Evolutionary conservation across 2,797 vertebrate genomes (phyloP).

Genomic region (Ceyx erithaca): DNA sequence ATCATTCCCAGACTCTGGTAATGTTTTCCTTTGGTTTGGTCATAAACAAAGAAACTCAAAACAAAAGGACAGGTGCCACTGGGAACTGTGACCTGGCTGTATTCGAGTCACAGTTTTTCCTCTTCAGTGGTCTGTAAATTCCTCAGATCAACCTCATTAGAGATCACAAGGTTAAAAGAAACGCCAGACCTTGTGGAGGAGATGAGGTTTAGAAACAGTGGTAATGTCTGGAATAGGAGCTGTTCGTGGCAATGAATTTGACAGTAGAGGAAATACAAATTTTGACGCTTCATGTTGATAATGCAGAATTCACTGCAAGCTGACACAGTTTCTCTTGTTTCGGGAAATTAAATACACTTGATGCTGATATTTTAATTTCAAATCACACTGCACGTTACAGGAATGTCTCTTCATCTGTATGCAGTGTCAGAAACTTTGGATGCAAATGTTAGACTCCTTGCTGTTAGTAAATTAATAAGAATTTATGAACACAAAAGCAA

Average conservation of each 20-base stretch:
- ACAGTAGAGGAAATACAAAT: not conserved
- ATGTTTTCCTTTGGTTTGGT: not conserved
- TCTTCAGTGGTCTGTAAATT: not conserved
- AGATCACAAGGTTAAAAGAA: not conserved
- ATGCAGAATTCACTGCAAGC: not conserved
- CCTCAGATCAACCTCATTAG: not conserved
- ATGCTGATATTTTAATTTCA: conserved; percentile 17
- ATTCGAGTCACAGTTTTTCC: not conserved
- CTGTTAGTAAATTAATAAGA: conserved; percentile 28
- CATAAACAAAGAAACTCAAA: not conserved
- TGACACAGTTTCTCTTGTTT: not conserved
- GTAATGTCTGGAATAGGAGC: not conserved
- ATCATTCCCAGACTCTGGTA: not conserved
- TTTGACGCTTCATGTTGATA: not conserved
- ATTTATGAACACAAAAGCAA: conserved; percentile 1
- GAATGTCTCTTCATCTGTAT: conserved; percentile 13
- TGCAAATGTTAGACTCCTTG: not conserved
- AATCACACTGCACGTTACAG: not conserved
- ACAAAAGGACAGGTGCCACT: not conserved
- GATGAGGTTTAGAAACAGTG: not conserved
- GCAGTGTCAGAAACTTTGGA: not conserved
- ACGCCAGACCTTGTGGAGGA: not conserved
- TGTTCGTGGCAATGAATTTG: not conserved
- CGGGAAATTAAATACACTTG: not conserved
- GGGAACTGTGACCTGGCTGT: not conserved